Evolutionary conservation across 2,888 invertebrate species (phyloP).

Genomic region (Brachycybe producta): DNA sequence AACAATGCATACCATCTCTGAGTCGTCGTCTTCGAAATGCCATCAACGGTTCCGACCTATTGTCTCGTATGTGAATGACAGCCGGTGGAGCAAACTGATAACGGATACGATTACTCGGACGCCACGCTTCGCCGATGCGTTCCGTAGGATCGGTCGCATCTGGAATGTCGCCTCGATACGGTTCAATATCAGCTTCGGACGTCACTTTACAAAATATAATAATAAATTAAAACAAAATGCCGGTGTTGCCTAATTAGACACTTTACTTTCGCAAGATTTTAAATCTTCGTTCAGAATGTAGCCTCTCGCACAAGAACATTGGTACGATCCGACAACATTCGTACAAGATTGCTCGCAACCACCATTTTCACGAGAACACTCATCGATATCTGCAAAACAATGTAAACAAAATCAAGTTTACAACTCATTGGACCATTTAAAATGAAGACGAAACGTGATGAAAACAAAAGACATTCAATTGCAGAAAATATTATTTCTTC

Average conservation of each 20-base stretch:
- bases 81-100: slow-evolving; percentile 29
- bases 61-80: slow-evolving; percentile 26
- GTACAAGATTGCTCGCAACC: slow-evolving; percentile 33
- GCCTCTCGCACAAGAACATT: slow-evolving; percentile 36
- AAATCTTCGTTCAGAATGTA: slow-evolving; percentile 28
- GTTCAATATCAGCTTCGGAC: slow-evolving; percentile 9
- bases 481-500: not conserved
- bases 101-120: slow-evolving; percentile 22
- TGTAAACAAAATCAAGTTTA: not conserved
- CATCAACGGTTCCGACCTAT: slow-evolving; percentile 22
- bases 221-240: not conserved
- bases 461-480: no score
- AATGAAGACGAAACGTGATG: no score
- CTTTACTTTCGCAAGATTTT: slow-evolving; percentile 12
- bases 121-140: slow-evolving; percentile 7
- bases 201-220: slow-evolving; percentile 1
- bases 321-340: slow-evolving; percentile 32
- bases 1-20: slow-evolving; percentile 2
- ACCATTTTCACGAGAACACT: slow-evolving; percentile 31
- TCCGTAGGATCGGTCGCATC: slow-evolving; percentile 9
- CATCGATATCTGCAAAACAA: slow-evolving; percentile 26
- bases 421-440: no score
- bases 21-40: slow-evolving; percentile 20
- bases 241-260: not conserved
- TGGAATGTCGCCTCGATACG: slow-evolving; percentile 14